These are phyloP conservation scores for Catocala sponsa DNA, from an alignment of 2,888 invertebrate species.

Conservation along the genomic window DNA sequence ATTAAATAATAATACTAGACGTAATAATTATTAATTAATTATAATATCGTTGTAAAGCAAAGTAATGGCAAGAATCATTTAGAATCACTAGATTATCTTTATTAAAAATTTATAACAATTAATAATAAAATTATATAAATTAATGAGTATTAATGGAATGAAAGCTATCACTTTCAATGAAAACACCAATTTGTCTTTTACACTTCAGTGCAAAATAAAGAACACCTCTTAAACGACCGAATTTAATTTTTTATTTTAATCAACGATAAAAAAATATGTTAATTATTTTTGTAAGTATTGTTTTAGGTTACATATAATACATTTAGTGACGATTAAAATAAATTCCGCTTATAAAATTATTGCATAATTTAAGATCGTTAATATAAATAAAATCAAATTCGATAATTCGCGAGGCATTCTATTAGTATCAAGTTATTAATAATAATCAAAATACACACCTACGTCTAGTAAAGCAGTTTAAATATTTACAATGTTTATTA, in stretches of 20 bases:
- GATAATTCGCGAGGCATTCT: background rate
- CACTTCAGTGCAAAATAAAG: conserved; percentile 41
- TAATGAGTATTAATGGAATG: conserved; percentile 70
- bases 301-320: no score
- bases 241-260: background rate
- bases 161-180: conserved; percentile 45
- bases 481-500: conserved; percentile 44
- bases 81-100: conserved; percentile 37
- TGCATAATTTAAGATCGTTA: background rate
- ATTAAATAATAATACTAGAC: conserved; percentile 30
- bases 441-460: conserved; percentile 34
- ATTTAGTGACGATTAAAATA: no score
- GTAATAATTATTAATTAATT: conserved; percentile 30
- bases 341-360: no score
- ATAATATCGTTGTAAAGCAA: conserved; percentile 62
- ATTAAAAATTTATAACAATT: conserved; percentile 28
- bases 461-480: conserved; percentile 46
- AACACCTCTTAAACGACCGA: background rate
- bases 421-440: conserved; percentile 16
- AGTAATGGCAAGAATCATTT: conserved; percentile 64
- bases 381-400: conserved; percentile 8
- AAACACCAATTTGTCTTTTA: conserved; percentile 41
- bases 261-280: no score
- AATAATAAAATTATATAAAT: conserved; percentile 37
- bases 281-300: no score